Percentiles rank a stretch among this genome's conserved stretches.
These are phyloP conservation scores for Phacellophora camtschatica DNA, from an alignment of 30 jellyfish, hydroid and myxozoan genomes.

Conservation along the genomic window DNA sequence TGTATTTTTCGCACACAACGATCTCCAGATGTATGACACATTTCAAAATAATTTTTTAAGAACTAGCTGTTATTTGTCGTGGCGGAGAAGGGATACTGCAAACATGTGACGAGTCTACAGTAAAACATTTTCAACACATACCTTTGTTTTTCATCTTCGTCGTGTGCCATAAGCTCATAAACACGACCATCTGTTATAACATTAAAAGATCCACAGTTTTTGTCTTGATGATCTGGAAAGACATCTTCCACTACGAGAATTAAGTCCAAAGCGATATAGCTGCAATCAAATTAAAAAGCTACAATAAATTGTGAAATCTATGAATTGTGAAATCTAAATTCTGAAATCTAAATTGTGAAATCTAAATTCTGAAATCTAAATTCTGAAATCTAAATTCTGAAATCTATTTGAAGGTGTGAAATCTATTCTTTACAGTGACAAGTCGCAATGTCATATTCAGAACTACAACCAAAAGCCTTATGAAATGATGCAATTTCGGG, in stretches of 20 bases:
- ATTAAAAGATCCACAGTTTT: constrained; percentile 70
- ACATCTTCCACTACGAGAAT: constrained; percentile 76
- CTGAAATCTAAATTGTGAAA: too few relatives aligned
- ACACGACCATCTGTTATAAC: constrained; percentile 66
- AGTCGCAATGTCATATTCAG: not conserved
- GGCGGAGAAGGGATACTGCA: too few relatives aligned
- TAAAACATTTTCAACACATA: not conserved
- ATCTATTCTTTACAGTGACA: not conserved
- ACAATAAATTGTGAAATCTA: too few relatives aligned
- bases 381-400: not conserved
- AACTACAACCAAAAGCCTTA: not conserved
- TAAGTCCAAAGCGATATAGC: constrained; percentile 57
- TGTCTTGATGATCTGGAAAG: constrained; percentile 56
- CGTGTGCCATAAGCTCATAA: constrained; percentile 77
- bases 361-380: not conserved
- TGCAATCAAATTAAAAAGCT: not conserved
- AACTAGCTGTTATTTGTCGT: too few relatives aligned
- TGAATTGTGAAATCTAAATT: not conserved
- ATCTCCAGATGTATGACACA: too few relatives aligned
- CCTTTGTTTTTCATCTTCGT: constrained; percentile 76
- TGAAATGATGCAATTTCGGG: too few relatives aligned
- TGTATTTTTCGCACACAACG: too few relatives aligned
- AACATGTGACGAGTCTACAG: too few relatives aligned
- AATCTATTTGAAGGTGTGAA: too few relatives aligned
- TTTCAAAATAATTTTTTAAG: too few relatives aligned